A percentile compares a stretch with the other conserved stretches of the same genome.
Conservation (phyloP, 2,888 invertebrate genomes). For the Drosophila monieri region DNA sequence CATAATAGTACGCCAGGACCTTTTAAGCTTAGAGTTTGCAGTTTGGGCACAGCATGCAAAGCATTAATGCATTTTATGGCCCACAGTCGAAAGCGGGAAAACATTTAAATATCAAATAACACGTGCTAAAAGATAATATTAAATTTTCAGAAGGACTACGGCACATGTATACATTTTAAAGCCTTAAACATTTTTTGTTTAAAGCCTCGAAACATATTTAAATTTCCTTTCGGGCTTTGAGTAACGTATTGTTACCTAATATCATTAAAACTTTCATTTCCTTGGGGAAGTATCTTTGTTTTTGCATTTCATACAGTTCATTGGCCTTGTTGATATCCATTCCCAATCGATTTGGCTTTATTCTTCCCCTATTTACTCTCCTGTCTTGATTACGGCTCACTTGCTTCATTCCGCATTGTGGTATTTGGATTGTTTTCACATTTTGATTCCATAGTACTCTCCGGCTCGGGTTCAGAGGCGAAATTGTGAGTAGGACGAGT, state of each 20-base stretch:
- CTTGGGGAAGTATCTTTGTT: slow-evolving; percentile 8
- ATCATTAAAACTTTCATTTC: background rate
- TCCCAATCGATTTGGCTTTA: slow-evolving; percentile 37
- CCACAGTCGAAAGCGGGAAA: slow-evolving; percentile 48
- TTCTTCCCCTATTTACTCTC: slow-evolving; percentile 17
- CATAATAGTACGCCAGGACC: slow-evolving; percentile 22
- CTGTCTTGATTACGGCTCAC: slow-evolving; percentile 63
- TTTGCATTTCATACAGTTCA: slow-evolving; percentile 34
- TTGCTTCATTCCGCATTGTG: slow-evolving; percentile 69
- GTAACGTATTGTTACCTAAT: slow-evolving; percentile 25
- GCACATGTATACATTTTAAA: background rate
- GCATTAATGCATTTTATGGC: slow-evolving; percentile 66
- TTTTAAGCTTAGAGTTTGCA: slow-evolving; percentile 29
- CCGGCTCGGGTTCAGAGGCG: slow-evolving; percentile 13
- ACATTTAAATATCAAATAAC: slow-evolving; percentile 7
- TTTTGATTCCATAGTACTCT: slow-evolving; percentile 67
- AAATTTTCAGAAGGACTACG: background rate
- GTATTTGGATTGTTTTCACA: slow-evolving; percentile 68
- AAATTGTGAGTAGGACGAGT: slow-evolving; percentile 15
- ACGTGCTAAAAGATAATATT: slow-evolving; percentile 14
- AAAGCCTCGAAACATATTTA: background rate
- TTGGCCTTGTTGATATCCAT: slow-evolving; percentile 33
- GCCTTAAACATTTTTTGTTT: background rate
- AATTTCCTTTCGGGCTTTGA: background rate
- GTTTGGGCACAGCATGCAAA: slow-evolving; percentile 47